Conservation (phyloP, 2,797 vertebrate species). For the Champsocephalus esox region DNA sequence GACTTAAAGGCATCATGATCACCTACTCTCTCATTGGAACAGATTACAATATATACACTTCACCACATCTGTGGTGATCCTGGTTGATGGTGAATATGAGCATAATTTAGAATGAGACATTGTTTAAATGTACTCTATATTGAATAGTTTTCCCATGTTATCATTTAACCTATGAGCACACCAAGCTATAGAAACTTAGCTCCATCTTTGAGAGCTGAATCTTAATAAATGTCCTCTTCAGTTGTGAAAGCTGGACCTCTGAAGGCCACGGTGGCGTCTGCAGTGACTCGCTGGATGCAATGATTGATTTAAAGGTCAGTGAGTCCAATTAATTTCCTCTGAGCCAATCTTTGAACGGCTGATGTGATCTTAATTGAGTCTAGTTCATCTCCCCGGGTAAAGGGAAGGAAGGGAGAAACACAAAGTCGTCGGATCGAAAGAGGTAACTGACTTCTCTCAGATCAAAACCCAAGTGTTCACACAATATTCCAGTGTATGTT, state of each 20-base stretch:
- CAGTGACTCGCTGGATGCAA: constrained; percentile 54
- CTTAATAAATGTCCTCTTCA: constrained; percentile 4
- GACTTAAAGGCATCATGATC: not conserved
- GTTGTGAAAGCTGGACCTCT: constrained; percentile 35
- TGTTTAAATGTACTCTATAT: not conserved
- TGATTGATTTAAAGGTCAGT: constrained; percentile 75
- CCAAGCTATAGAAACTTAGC: not conserved
- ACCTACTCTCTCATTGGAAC: not conserved
- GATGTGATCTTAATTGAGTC: constrained; percentile 82
- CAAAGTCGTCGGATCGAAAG: constrained; percentile 26
- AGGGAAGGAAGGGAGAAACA: constrained; percentile 15
- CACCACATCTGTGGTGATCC: not conserved
- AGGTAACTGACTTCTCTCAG: constrained; percentile 34
- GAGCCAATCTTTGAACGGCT: constrained; percentile 62
- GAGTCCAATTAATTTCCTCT: constrained; percentile 69
- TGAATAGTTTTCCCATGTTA: not conserved
- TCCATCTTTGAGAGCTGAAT: constrained; percentile 4
- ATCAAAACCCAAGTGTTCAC: not conserved
- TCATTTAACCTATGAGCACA: not conserved
- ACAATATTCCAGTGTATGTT: not conserved
- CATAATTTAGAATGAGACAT: not conserved
- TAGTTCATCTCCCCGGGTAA: constrained; percentile 55
- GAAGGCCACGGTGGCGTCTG: constrained; percentile 31
- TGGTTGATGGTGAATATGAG: not conserved
- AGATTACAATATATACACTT: not conserved